These are phyloP conservation scores for Papilio helenus DNA, from an alignment of 1,140 invertebrate species.

Conservation along the genomic window DNA sequence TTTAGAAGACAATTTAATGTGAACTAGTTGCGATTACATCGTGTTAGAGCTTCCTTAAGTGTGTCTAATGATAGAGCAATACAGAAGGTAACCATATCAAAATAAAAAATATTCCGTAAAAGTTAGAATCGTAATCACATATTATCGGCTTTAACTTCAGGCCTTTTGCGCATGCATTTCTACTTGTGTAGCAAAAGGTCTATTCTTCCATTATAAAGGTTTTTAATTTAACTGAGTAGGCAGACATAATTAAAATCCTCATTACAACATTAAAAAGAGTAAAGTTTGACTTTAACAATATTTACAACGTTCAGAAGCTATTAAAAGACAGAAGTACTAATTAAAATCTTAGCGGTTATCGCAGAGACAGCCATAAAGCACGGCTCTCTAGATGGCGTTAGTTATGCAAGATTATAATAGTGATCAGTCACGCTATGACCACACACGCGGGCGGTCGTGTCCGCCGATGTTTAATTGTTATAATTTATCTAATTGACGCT, in stretches of 20 bases:
- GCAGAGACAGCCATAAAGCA: constrained; percentile 46
- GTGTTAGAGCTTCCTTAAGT: constrained; percentile 13
- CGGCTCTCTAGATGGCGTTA: constrained; percentile 52
- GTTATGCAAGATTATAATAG: constrained; percentile 55
- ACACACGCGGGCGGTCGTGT: constrained; percentile 61
- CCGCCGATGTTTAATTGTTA: constrained; percentile 52
- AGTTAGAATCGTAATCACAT: background rate
- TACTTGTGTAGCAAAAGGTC: no score
- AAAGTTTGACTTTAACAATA: background rate
- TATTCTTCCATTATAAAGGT: background rate
- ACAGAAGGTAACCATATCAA: background rate
- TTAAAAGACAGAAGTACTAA: constrained; percentile 20
- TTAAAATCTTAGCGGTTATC: constrained; percentile 30
- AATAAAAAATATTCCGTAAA: background rate
- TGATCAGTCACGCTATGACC: constrained; percentile 70
- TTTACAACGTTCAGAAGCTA: constrained; percentile 7
- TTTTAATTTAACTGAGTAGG: background rate
- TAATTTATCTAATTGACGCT: constrained; percentile 66
- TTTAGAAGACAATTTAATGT: constrained; percentile 50
- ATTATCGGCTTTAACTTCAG: background rate
- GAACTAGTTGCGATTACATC: constrained; percentile 17
- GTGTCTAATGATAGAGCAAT: constrained; percentile 28
- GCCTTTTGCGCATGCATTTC: background rate
- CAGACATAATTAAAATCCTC: background rate
- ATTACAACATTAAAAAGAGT: background rate